Conservation (phyloP, 1,140 invertebrate genomes). For the Centruroides sculpturatus region DNA sequence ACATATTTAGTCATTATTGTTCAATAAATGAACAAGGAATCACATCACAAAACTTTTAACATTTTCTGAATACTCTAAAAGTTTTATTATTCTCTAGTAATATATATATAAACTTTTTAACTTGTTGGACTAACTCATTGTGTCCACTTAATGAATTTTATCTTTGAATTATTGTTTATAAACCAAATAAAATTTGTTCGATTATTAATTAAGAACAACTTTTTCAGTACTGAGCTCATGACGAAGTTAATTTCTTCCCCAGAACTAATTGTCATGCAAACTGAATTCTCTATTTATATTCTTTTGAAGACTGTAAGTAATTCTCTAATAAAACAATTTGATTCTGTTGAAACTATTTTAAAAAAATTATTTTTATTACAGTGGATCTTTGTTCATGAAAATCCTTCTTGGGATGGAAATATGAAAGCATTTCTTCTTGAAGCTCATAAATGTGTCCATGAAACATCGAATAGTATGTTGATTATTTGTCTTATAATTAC, state of each 20-base stretch:
- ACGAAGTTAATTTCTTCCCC: conserved; percentile 44
- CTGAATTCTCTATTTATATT: conserved; percentile 63
- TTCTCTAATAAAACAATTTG: not conserved
- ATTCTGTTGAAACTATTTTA: not conserved
- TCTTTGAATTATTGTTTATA: too few relatives aligned
- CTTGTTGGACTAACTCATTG: too few relatives aligned
- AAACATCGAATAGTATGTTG: too few relatives aligned
- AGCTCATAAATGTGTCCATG: conserved; percentile 33
- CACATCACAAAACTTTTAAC: too few relatives aligned
- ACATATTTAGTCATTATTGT: too few relatives aligned
- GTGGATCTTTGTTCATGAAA: conserved; percentile 43
- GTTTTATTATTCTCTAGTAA: too few relatives aligned
- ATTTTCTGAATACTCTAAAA: too few relatives aligned
- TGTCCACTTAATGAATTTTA: too few relatives aligned
- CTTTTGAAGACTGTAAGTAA: conserved; percentile 39
- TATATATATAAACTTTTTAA: too few relatives aligned
- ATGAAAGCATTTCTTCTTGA: conserved; percentile 23
- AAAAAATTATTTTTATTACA: conserved; percentile 20
- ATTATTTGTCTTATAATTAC: too few relatives aligned
- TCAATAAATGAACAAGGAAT: too few relatives aligned
- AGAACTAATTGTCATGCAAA: conserved; percentile 58
- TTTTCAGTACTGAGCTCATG: conserved; percentile 44
- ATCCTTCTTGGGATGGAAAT: conserved; percentile 24
- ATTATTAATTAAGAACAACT: not conserved
- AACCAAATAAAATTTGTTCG: too few relatives aligned